These are phyloP conservation scores for Manis pentadactyla DNA, from an alignment of 2,797 vertebrate genomes.

Conservation along the genomic window DNA sequence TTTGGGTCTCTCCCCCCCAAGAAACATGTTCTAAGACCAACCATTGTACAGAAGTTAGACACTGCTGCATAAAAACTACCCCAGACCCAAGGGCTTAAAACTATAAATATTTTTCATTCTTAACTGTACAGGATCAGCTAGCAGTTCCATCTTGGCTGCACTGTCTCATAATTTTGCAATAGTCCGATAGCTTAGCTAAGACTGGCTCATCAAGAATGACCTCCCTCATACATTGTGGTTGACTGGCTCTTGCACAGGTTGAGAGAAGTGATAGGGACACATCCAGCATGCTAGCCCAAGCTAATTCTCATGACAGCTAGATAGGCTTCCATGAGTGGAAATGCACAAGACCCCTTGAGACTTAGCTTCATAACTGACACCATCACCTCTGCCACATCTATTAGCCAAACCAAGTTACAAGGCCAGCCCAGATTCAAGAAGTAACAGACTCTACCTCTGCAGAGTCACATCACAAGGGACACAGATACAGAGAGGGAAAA, in stretches of 20 bases:
- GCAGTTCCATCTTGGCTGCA: not conserved
- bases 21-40: not conserved
- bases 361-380: not conserved
- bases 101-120: not conserved
- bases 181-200: not conserved
- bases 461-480: not conserved
- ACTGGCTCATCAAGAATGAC: not conserved
- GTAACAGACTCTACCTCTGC: not conserved
- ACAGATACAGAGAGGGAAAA: not conserved
- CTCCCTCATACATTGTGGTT: not conserved
- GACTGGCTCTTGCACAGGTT: not conserved
- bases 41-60: not conserved
- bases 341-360: not conserved
- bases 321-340: not conserved
- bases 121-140: not conserved
- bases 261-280: not conserved
- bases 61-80: slow-evolving; percentile 15
- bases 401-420: slow-evolving; percentile 11
- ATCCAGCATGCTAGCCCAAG: not conserved
- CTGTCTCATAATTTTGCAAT: not conserved
- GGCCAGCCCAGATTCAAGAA: not conserved
- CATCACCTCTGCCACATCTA: slow-evolving; percentile 18
- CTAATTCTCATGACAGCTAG: not conserved
- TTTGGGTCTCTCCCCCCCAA: not conserved
- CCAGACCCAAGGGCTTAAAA: slow-evolving; percentile 36